Evolutionary conservation across 2,888 invertebrate species (phyloP).

Genomic region (Chirona hameri): DNA sequence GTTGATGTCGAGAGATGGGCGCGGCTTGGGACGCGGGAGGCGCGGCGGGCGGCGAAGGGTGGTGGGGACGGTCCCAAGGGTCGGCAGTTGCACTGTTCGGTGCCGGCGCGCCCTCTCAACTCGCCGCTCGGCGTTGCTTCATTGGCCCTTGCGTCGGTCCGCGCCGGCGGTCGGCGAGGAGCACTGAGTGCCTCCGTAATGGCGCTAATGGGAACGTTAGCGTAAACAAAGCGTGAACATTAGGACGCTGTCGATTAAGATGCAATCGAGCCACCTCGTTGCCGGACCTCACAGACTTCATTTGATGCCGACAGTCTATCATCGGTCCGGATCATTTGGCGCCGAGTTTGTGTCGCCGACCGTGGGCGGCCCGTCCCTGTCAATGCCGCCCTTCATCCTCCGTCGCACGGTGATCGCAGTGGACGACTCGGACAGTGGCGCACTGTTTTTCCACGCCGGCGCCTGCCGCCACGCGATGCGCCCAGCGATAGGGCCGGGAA

Average conservation of each 20-base stretch:
- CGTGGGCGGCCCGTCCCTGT: background rate
- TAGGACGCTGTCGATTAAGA: background rate
- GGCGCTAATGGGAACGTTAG: background rate
- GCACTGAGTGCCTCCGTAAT: background rate
- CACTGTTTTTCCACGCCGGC: background rate
- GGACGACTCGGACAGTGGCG: background rate
- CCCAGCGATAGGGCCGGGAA: background rate
- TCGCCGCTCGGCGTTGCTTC: background rate
- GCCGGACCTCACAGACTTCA: background rate
- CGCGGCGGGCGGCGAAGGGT: background rate
- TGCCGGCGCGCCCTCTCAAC: background rate
- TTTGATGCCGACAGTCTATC: background rate
- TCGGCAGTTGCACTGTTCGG: background rate
- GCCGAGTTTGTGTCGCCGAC: background rate
- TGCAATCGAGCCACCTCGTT: background rate
- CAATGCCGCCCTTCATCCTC: background rate
- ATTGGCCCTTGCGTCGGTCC: background rate
- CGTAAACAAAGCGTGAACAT: constrained; percentile 2
- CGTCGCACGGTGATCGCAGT: background rate
- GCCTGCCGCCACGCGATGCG: background rate
- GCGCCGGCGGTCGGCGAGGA: background rate
- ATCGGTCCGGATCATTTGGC: background rate
- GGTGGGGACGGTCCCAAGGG: background rate
- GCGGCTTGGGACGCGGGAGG: background rate
- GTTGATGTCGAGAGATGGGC: background rate